Evolutionary conservation across 1,140 invertebrate genomes (phyloP), one percentile per base, ranked within the genome.

Genomic region (Heliothis subflexa): DNA sequence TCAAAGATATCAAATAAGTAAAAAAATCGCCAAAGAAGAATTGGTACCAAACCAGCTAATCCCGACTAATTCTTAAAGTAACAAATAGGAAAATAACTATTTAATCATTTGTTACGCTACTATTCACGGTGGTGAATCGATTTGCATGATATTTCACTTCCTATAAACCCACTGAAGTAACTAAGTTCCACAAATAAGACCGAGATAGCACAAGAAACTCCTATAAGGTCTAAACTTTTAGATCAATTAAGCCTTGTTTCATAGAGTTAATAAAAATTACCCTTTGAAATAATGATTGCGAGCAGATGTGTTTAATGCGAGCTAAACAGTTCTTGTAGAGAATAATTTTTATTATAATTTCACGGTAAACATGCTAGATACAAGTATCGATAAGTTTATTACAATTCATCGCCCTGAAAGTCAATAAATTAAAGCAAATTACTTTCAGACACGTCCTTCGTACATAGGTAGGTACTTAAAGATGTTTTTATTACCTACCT

Each of bases 291-390:
- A 10, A 50, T 25, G 21, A 25, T 72, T 16, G 2, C 14, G 21
- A 25, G 45, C 64, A 68, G 45, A 49, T 68, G 45, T 68, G 3
- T 21, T 13, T 68, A 68, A 68, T 49, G 25, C 7, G 50, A 4
- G 66, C 21, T 70, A 52, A 55, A 57, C 12, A 45, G 14, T 72
- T 72, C 52, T 55, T 9, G 12, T 28, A 33, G 25, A 33, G 9
- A 33, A 61, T 61, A 61, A 61, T 62, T 62, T n/a, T 40, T 33
- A 62, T 16, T 21, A 52, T 52, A 54, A 70, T 52, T 70, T 70
- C 13, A 7, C 49, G 14, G 16, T 57, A 40, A 45, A 47, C 16
- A 40, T 45, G 3, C 54, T 16, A n/a, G 70, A 73, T 73, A 59
- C 54, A 13, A 55, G 10, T 12, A 40, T 1, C 18, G 70, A 73